Conservation (phyloP, 2,113 vertebrate species). For the Leucopternis melanops region DNA sequence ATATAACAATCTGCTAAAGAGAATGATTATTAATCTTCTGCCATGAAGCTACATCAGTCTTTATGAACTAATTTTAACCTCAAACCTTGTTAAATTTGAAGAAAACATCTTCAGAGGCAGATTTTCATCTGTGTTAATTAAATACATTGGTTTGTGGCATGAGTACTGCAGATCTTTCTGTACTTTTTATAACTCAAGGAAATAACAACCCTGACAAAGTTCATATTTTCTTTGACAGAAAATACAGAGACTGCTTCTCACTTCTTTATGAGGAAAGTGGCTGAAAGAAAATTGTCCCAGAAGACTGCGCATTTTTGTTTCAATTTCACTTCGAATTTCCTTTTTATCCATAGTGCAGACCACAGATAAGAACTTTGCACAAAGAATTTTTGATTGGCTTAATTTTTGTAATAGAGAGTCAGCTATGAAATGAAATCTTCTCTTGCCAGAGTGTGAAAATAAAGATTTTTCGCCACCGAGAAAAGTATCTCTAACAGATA, state of each 20-base stretch:
- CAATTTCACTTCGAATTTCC: background rate
- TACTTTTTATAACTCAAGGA: background rate
- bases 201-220: background rate
- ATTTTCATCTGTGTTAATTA: background rate
- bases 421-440: background rate
- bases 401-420: background rate
- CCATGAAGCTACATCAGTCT: background rate
- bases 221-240: background rate
- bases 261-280: background rate
- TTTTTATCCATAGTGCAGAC: background rate
- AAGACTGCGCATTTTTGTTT: background rate
- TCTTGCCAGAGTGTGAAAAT: background rate
- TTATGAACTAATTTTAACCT: background rate
- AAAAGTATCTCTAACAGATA: background rate
- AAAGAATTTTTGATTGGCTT: background rate
- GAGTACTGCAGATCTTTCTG: background rate
- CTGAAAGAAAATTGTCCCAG: background rate
- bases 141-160: background rate
- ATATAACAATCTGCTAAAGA: background rate
- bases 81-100: background rate
- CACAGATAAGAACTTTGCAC: background rate
- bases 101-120: background rate
- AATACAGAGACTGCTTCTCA: background rate
- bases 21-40: slow-evolving; percentile 6
- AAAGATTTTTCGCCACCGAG: background rate